Evolutionary conservation across 2,113 vertebrate species (phyloP), one percentile per base, ranked within the genome.

Genomic region (Prionailurus bengalensis): DNA sequence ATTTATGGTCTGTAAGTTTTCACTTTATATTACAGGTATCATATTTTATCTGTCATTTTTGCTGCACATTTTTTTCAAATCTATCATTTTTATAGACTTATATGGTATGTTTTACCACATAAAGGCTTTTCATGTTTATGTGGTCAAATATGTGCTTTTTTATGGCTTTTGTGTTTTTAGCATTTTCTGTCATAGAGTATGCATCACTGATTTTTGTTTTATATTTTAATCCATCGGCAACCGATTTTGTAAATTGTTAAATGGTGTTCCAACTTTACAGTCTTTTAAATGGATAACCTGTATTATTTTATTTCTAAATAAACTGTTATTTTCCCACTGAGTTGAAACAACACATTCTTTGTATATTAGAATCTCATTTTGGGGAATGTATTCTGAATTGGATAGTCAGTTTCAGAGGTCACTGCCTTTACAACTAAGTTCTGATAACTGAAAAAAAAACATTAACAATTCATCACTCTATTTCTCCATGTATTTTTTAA

Each of bases 181-280:
- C 66, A 27, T 91, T 90, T 7, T 29, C 17, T 71, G 17, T 14
- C 27, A 65, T n/a, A 84, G 45, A 91, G 6, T 48, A 71, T 85
- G 31, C 11, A 65, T 55, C 51, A 91, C 58, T 48, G 31, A 71
- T 61, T 91, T 97, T 94, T 92, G 71, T 36, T 93, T 94, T 89
- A 33, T 95, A 17, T 91, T 91, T n/a, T 71, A 93, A 71, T 66
- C 23, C 5, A 71, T 91, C 17, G 93, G 89, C 51, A 97, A 89
- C 27, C 91, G 36, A 93, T 84, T 93, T 88, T 91, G 31, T 70
- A 93, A 84, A 58, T 65, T 21, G 31, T 78, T 95, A 96, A 94
- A 95, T 58, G n/a, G 13, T 84, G 8, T 7, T 93, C 45, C 21
- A 88, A 76, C 58, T 95, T 84, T 89, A 53, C 0, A 65, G 11